Evolutionary conservation across 1,140 invertebrate genomes (phyloP).

Genomic region (Pseudomyrmex sp.): DNA sequence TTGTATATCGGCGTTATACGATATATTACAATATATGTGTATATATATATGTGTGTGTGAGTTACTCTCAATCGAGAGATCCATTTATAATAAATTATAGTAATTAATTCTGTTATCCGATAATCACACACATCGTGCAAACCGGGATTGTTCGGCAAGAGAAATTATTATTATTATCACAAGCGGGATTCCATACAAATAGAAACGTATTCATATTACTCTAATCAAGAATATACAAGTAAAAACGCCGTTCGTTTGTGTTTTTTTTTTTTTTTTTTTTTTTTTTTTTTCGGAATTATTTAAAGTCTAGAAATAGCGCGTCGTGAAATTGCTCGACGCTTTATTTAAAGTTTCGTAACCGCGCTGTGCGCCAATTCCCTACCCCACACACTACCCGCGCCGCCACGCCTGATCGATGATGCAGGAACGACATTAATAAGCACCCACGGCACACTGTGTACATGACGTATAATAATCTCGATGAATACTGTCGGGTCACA

Average conservation of each 20-base stretch:
- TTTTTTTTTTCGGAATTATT: slow-evolving; percentile 26
- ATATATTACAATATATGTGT: no score
- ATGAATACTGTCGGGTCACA: slow-evolving; percentile 70
- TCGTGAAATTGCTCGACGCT: slow-evolving; percentile 28
- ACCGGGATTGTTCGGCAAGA: no score
- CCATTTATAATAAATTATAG: no score
- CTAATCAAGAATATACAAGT: not conserved
- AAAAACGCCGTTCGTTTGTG: not conserved
- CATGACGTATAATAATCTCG: slow-evolving; percentile 68
- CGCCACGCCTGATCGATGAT: slow-evolving; percentile 63
- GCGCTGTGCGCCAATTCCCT: slow-evolving; percentile 45
- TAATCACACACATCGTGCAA: no score
- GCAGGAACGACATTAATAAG: slow-evolving; percentile 71
- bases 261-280: not conserved
- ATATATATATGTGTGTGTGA: no score
- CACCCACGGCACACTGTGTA: slow-evolving; percentile 64
- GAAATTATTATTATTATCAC: no score
- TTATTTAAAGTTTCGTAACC: slow-evolving; percentile 57
- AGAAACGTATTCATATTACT: no score
- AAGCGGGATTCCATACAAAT: no score
- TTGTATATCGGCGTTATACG: no score
- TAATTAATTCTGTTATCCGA: no score
- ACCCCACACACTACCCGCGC: not conserved
- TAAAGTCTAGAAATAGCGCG: slow-evolving; percentile 34
- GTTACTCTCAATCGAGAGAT: no score